These are phyloP conservation scores for Cepphus grylle DNA, from an alignment of 2,113 vertebrate genomes.

Conservation along the genomic window DNA sequence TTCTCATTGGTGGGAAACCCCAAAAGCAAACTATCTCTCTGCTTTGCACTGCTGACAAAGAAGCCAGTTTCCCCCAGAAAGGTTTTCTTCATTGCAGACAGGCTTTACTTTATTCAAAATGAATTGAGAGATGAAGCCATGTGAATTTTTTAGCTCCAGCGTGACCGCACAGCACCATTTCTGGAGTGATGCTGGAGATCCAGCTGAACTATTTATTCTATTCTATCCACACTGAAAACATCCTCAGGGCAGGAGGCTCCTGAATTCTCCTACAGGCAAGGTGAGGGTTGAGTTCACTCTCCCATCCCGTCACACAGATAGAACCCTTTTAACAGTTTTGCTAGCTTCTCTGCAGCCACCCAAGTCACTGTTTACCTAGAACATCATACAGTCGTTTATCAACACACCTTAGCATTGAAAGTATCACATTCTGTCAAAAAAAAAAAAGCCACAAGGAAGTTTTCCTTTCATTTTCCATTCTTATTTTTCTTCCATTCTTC, in stretches of 20 bases:
- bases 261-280: neutral
- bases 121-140: neutral
- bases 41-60: neutral
- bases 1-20: neutral
- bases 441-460: neutral
- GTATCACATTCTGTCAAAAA: neutral
- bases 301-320: neutral
- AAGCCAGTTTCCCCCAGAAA: neutral
- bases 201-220: too few species aligned
- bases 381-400: neutral
- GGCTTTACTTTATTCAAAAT: neutral
- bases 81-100: neutral
- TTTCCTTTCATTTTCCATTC: neutral
- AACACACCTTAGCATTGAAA: neutral
- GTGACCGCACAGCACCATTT: neutral
- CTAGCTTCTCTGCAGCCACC: neutral
- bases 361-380: neutral
- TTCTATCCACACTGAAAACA: rapidly evolving
- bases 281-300: neutral
- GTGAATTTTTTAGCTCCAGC: neutral
- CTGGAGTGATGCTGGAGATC: neutral
- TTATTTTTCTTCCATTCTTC: neutral
- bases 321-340: neutral
- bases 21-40: neutral
- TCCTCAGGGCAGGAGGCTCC: neutral